A percentile compares a stretch with the other conserved stretches of the same genome.
Conservation (phyloP, 2,888 invertebrate species). For the Frankliniella intonsa region DNA sequence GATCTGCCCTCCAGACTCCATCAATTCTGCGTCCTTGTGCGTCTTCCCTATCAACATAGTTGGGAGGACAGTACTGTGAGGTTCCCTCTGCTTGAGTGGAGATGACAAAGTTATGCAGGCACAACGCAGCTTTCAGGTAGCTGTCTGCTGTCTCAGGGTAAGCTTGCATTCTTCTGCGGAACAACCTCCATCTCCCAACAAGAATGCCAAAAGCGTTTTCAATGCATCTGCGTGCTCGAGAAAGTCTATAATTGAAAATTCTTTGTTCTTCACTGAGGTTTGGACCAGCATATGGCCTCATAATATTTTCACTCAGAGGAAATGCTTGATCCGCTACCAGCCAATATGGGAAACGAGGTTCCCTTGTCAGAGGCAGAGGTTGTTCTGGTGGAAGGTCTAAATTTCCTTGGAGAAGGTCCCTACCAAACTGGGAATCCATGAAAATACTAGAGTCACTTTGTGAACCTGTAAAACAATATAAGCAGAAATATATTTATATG, state of each 20-base stretch:
- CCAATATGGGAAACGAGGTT: not conserved
- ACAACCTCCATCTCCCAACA: constrained; percentile 30
- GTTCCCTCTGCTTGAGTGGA: not conserved
- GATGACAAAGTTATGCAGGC: not conserved
- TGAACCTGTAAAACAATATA: not conserved
- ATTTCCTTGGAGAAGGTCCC: not conserved
- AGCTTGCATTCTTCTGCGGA: constrained; percentile 30
- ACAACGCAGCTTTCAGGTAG: not conserved
- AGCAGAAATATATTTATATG: not conserved
- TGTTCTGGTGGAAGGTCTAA: not conserved
- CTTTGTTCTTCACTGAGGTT: constrained; percentile 28
- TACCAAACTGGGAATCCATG: not conserved
- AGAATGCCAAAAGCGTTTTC: constrained; percentile 35
- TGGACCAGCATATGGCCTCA: constrained; percentile 33
- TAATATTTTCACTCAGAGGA: constrained; percentile 31
- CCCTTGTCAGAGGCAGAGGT: not conserved
- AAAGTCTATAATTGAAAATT: constrained; percentile 33
- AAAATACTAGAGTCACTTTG: not conserved
- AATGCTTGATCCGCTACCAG: constrained; percentile 32
- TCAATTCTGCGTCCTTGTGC: not conserved
- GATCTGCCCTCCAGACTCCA: not conserved
- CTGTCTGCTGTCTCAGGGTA: constrained; percentile 18
- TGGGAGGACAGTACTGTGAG: not conserved
- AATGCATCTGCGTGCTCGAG: constrained; percentile 31
- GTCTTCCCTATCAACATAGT: not conserved